Percentiles rank a stretch among this genome's conserved stretches.
Evolutionary conservation across 2,113 vertebrate species (phyloP).

Genomic region (Urocitellus parryii): DNA sequence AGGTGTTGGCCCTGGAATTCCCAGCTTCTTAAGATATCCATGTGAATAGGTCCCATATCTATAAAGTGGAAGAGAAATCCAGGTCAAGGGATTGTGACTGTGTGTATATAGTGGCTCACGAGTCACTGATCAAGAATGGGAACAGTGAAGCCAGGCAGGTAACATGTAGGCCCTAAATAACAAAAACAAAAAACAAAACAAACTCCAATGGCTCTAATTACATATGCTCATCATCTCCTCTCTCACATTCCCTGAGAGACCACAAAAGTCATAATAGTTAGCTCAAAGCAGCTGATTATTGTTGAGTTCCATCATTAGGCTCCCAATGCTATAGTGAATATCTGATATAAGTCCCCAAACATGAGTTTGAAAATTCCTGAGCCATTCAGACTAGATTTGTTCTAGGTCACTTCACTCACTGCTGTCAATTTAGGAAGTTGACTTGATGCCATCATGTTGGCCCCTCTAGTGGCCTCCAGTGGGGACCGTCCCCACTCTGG

Average conservation of each 20-base stretch:
- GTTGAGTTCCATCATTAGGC: background rate
- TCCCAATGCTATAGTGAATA: background rate
- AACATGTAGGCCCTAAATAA: background rate
- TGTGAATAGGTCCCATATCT: conserved; percentile 91
- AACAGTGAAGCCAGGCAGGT: background rate
- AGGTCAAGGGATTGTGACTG: background rate
- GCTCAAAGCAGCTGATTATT: background rate
- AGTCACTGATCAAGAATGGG: background rate
- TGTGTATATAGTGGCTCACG: fast-evolving
- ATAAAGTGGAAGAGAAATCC: conserved; percentile 22
- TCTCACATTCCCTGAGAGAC: background rate
- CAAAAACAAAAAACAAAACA: background rate
- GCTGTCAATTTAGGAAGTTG: background rate
- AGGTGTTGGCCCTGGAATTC: conserved; percentile 88
- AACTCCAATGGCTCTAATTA: background rate
- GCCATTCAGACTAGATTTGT: background rate
- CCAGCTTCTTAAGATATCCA: conserved; percentile 87
- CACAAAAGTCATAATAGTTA: background rate
- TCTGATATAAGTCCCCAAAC: background rate
- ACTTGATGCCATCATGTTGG: background rate
- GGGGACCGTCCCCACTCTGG: background rate
- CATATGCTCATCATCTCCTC: background rate
- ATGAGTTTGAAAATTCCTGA: background rate
- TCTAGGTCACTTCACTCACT: background rate
- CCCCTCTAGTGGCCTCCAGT: no score